Evolutionary conservation across 2,797 vertebrate genomes (phyloP).

Genomic region (Sebastiscus tertius): DNA sequence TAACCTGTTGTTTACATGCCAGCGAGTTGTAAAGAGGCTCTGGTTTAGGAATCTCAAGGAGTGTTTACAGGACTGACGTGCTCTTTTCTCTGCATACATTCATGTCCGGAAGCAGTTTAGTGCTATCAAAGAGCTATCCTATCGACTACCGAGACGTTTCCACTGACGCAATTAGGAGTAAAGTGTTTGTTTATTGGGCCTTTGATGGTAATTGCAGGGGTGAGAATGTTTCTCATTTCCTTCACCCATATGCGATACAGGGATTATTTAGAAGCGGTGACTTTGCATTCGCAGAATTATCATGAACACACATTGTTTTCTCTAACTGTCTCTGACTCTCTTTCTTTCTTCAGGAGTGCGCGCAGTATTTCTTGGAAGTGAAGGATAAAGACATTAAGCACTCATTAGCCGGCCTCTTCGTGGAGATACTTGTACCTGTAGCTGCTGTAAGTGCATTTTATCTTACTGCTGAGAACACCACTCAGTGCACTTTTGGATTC

Average conservation of each 20-base stretch:
- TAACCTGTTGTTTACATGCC: neutral
- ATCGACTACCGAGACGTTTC: conserved; percentile 4
- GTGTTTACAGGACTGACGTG: neutral
- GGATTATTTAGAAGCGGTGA: neutral
- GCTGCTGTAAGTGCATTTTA: conserved; percentile 92
- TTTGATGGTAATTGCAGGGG: conserved; percentile 20
- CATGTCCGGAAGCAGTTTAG: conserved; percentile 31
- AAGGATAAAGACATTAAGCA: conserved; percentile 99
- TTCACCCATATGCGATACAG: neutral
- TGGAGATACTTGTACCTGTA: conserved; percentile 98
- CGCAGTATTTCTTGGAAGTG: conserved; percentile 98
- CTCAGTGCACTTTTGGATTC: neutral
- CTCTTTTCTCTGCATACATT: neutral
- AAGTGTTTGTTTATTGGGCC: conserved; percentile 28
- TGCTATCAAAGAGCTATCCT: neutral
- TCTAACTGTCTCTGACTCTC: conserved; percentile 16
- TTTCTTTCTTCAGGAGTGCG: conserved; percentile 89
- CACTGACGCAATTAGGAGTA: conserved; percentile 23
- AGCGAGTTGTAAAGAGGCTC: neutral
- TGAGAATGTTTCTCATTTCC: conserved; percentile 34
- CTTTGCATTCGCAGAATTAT: neutral
- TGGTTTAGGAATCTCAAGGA: neutral
- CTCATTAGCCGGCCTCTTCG: conserved; percentile 96
- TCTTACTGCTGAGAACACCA: neutral
- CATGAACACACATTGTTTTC: neutral